phyloP scores from a whole-genome alignment of 2,888 invertebrate species.

The Macrophya annulata region DNA sequence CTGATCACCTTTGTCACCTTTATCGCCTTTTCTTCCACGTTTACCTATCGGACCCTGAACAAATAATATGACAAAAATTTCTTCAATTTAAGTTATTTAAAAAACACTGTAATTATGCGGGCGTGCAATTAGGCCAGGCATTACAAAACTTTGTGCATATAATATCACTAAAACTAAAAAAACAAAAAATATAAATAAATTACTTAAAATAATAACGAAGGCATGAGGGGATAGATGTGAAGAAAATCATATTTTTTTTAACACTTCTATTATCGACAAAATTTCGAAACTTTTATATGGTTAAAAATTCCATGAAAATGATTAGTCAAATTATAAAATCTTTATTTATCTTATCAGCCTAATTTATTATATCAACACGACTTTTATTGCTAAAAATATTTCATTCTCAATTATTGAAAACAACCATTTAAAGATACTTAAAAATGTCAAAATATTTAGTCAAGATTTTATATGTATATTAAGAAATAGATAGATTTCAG shows the following conservation, averaged over 20 bases:
- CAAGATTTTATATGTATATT: background rate
- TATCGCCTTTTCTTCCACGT: conserved; percentile 95
- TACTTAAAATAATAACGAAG: conserved; percentile 22
- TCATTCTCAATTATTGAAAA: background rate
- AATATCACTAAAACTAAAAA: conserved; percentile 29
- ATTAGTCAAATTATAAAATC: background rate
- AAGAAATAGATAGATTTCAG: background rate
- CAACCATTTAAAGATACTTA: background rate
- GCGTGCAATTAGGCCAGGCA: conserved; percentile 63
- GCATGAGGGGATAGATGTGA: conserved; percentile 1
- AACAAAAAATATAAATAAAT: background rate
- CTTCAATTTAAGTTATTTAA: conserved; percentile 57
- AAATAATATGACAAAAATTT: conserved; percentile 59
- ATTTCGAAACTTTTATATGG: conserved; percentile 17
- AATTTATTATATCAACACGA: background rate
- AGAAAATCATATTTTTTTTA: background rate
- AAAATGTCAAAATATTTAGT: conserved; percentile 12
- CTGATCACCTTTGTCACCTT: conserved; percentile 96
- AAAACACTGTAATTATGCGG: conserved; percentile 44
- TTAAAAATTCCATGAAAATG: background rate
- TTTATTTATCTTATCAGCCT: background rate
- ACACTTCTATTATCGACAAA: background rate
- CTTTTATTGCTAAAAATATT: background rate
- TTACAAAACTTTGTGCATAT: conserved; percentile 49
- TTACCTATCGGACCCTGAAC: conserved; percentile 92